phyloP scores from a whole-genome alignment of 2,888 invertebrate species.

The Spodoptera littoralis region DNA sequence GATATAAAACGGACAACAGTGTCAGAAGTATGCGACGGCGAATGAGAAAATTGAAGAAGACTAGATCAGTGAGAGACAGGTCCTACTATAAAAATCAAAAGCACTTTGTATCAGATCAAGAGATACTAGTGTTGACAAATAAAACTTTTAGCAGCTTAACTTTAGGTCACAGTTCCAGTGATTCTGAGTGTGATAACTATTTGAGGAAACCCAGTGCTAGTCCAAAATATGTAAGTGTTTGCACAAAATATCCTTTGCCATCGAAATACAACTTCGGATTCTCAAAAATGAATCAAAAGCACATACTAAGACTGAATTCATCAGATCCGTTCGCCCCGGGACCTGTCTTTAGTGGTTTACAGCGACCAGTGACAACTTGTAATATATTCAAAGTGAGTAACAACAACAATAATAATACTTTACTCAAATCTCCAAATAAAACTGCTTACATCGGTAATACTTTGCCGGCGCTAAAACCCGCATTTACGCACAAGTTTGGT shows the following conservation, averaged over 20 bases:
- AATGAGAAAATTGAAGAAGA: constrained; percentile 86
- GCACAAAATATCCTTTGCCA: constrained; percentile 80
- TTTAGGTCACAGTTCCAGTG: constrained; percentile 88
- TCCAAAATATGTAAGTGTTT: constrained; percentile 84
- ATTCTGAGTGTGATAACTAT: constrained; percentile 85
- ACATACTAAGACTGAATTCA: constrained; percentile 75
- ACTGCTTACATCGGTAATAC: constrained; percentile 70
- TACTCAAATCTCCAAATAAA: constrained; percentile 81
- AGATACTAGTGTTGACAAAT: constrained; percentile 88
- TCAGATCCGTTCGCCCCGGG: constrained; percentile 86
- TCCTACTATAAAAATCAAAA: constrained; percentile 88
- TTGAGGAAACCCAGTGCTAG: constrained; percentile 78
- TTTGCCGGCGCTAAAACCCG: constrained; percentile 80
- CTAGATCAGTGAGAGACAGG: constrained; percentile 84
- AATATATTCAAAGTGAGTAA: constrained; percentile 85
- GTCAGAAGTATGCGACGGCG: constrained; percentile 83
- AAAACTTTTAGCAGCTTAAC: constrained; percentile 87
- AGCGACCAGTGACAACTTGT: constrained; percentile 80
- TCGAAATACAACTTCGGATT: constrained; percentile 81
- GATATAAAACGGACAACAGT: constrained; percentile 90
- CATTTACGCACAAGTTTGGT: constrained; percentile 85
- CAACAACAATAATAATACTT: constrained; percentile 83
- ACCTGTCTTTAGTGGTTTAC: constrained; percentile 85
- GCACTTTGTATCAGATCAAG: constrained; percentile 89
- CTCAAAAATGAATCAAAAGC: constrained; percentile 78